Percentiles rank a stretch among this genome's conserved stretches.
phyloP scores from a whole-genome alignment of 2,888 invertebrate species.

The Andricus curvator region DNA sequence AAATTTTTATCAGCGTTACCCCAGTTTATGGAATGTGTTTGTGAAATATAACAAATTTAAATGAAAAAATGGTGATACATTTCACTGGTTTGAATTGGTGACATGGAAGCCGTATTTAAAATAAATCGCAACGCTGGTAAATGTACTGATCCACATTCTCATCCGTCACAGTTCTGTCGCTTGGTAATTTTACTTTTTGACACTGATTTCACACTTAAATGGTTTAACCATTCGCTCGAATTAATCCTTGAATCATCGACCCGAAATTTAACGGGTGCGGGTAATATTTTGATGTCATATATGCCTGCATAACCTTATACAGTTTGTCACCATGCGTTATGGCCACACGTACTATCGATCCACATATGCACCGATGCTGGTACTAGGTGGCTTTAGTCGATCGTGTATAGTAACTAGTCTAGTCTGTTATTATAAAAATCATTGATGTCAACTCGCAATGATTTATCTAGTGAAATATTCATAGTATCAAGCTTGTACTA shows the following conservation, averaged over 20 bases:
- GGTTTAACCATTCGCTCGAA: conserved; percentile 52
- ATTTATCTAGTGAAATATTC: conserved; percentile 10
- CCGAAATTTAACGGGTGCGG: conserved; percentile 52
- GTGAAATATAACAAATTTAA: not conserved
- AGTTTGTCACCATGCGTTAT: conserved; percentile 48
- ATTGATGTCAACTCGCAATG: not conserved
- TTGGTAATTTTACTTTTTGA: conserved; percentile 54
- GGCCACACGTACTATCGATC: conserved; percentile 41
- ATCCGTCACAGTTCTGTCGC: conserved; percentile 52
- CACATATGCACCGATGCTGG: conserved; percentile 30
- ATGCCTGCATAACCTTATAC: conserved; percentile 47
- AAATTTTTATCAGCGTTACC: not conserved
- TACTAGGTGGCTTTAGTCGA: conserved; percentile 5
- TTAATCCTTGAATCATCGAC: conserved; percentile 56
- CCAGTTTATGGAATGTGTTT: not conserved
- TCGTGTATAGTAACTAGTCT: not conserved
- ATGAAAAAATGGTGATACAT: conserved; percentile 6
- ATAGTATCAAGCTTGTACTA: not conserved
- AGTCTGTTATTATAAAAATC: not conserved
- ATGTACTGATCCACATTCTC: conserved; percentile 47
- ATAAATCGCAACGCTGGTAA: conserved; percentile 51
- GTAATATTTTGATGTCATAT: conserved; percentile 54
- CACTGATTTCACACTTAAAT: conserved; percentile 55
- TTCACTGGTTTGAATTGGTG: conserved; percentile 1
- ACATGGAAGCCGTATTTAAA: conserved; percentile 42